Base-by-base conservation (phyloP, 1,140 invertebrate species). In the Sarcophaga bullata region DNA sequence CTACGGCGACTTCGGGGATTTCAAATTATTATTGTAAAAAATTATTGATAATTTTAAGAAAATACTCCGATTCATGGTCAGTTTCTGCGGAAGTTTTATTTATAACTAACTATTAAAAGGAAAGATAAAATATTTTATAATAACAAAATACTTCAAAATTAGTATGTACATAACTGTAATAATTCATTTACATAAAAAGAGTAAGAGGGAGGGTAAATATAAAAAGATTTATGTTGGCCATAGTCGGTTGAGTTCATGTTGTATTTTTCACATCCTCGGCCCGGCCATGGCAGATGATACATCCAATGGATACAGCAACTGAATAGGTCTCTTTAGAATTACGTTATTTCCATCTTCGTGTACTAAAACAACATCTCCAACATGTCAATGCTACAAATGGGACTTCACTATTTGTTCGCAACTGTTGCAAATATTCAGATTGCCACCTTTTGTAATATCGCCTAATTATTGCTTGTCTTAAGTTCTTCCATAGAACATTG, bases 201-300 rank as follows among this genome's bases (percentile, higher is more conserved):
- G 25, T 37, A 37, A 37, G 1, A 19, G 80, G n/a, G n/a, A n/a
- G n/a, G n/a, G n/a, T 37, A 37, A 37, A n/a, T n/a, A n/a, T 37
- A 37, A 37, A 37, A 2, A 37, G 25, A 37, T 37, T 37, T 37
- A 37, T 37, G 25, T 37, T 37, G 25, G 25, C 4, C 25, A 37
- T 37, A 4, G 4, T n/a, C n/a, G 25, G 1, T 37, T 37, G 25
- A 37, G 25, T 37, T 37, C 25, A 37, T 4, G 25, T 37, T 37
- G 4, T 4, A 80, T 80, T 80, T 54, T 80, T n/a, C 15, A n/a
- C 78, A 80, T 80, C 78, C 78, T 80, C 78, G 78, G 15, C 78
- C 78, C 78, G 9, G 52, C 47, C 78, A n/a, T 49, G 9, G 52
- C 47, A 80, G 49, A 48, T 52, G 78, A 49, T 19, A 80, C 37